Percentiles rank a stretch among this genome's conserved stretches.
Conservation (phyloP, 2,797 vertebrate genomes). For the Hylomyscus alleni region DNA sequence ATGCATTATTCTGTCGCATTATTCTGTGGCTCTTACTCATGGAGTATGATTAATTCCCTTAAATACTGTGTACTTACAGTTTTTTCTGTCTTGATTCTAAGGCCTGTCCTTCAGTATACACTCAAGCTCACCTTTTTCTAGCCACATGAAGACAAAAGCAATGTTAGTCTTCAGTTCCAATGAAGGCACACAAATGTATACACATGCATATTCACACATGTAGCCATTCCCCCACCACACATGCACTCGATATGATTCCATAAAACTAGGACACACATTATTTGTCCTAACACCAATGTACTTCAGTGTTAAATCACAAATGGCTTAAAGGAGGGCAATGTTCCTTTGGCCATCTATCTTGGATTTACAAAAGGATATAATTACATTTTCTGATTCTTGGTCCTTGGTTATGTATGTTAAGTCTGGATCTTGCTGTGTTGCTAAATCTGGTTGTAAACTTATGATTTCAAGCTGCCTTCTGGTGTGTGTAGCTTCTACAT, state of each 20-base stretch:
- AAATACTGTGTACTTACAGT: constrained; percentile 62
- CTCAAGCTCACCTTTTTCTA: constrained; percentile 73
- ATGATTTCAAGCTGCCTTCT: neutral
- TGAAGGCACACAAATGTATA: neutral
- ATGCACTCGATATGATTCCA: neutral
- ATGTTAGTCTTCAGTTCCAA: neutral
- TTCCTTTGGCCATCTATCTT: neutral
- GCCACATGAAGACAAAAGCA: constrained; percentile 60
- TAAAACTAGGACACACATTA: neutral
- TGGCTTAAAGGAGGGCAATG: constrained; percentile 26
- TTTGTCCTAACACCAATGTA: constrained; percentile 45
- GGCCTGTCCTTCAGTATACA: constrained; percentile 42
- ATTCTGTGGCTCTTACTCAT: constrained; percentile 89
- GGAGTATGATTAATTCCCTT: constrained; percentile 79
- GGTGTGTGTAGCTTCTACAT: neutral
- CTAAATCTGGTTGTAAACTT: neutral
- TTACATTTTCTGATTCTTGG: constrained; percentile 58
- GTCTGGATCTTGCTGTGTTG: neutral
- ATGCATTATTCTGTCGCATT: constrained; percentile 92
- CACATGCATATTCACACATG: too few relatives aligned
- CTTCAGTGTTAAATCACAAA: constrained; percentile 51
- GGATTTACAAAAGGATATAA: constrained; percentile 57
- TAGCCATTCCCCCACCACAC: neutral
- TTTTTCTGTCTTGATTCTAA: constrained; percentile 61
- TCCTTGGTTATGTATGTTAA: constrained; percentile 84